A percentile compares a stretch with the other conserved stretches of the same genome.
These are phyloP conservation scores for Bagarius yarrelli DNA, from an alignment of 2,113 vertebrate genomes.

Conservation along the genomic window DNA sequence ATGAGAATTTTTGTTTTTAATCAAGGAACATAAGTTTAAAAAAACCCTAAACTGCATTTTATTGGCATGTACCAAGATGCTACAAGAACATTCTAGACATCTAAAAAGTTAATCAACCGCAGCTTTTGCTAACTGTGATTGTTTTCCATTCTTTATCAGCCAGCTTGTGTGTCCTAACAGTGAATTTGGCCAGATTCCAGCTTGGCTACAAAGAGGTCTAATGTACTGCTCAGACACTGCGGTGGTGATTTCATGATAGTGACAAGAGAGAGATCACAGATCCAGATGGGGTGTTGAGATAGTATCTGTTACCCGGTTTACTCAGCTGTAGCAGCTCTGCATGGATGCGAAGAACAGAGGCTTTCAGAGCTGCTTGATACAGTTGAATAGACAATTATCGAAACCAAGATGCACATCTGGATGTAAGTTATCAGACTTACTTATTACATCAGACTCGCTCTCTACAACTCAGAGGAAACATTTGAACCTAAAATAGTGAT, in stretches of 20 bases:
- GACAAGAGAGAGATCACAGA: slow-evolving; percentile 35
- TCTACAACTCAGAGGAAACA: background rate
- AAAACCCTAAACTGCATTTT: too few relatives aligned
- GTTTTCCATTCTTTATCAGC: background rate
- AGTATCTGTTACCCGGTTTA: slow-evolving; percentile 21
- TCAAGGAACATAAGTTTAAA: too few relatives aligned
- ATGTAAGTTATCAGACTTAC: background rate
- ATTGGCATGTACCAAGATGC: too few relatives aligned
- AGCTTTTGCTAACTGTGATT: background rate
- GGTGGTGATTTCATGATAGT: background rate
- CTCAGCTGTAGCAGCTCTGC: slow-evolving; percentile 5
- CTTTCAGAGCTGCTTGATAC: background rate
- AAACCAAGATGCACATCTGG: background rate
- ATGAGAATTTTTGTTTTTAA: too few relatives aligned
- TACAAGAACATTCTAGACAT: background rate
- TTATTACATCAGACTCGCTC: background rate
- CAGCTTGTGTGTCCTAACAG: slow-evolving; percentile 19
- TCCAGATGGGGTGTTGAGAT: background rate
- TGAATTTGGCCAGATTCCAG: slow-evolving; percentile 18
- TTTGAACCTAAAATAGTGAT: background rate
- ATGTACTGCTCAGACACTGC: slow-evolving; percentile 12
- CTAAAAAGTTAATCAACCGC: background rate
- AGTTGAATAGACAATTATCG: background rate
- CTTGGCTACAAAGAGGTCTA: background rate
- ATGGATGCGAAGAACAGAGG: slow-evolving; percentile 9